Evolutionary conservation across 2,888 invertebrate genomes (phyloP), one percentile per base, ranked within the genome.

Genomic region (Hesperia comma): DNA sequence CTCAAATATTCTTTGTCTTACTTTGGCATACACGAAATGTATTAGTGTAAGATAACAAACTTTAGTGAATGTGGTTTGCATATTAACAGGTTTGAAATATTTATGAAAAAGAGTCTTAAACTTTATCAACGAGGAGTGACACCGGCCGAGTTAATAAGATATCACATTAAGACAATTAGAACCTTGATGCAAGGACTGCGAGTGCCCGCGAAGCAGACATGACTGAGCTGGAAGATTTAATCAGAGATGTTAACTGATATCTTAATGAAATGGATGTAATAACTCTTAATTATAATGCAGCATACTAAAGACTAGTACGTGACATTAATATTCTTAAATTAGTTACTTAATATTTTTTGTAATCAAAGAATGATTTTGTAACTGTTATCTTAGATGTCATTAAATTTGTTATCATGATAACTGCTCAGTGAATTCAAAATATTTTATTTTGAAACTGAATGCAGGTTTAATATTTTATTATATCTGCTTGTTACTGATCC

Each of bases 121-220:
- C 55, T 66, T 66, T 33, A 46, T 14, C 53, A 21, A 21, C 10
- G 12, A 8, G 37, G 46, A 33, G 32, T 60, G 61, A 46, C 46
- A 46, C 61, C 26, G 55, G 8, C 51, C 6, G 37, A 55, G 54
- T 61, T 61, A 61, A 67, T 67, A 21, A 67, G 33, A 67, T 67
- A 54, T 66, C 66, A 66, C 66, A 55, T 66, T 66, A 66, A 55
- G 66, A 55, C 66, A 66, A 66, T 66, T 66, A 66, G 66, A 54
- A 21, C 21, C 43, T 66, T 54, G 43, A 32, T 43, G 21, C 66
- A 60, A 66, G 54, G 64, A 41, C 41, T 57, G 51, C 21, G 33
- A 26, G 15, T 46, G 37, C 5, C 26, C 37, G 37, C 37, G 37
- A 17, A n/a, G 43, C 15, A 17, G 43, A 46, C 43, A 26, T 26